These are phyloP conservation scores for Moxostoma hubbsi DNA, from an alignment of 2,797 vertebrate species.

Conservation along the genomic window DNA sequence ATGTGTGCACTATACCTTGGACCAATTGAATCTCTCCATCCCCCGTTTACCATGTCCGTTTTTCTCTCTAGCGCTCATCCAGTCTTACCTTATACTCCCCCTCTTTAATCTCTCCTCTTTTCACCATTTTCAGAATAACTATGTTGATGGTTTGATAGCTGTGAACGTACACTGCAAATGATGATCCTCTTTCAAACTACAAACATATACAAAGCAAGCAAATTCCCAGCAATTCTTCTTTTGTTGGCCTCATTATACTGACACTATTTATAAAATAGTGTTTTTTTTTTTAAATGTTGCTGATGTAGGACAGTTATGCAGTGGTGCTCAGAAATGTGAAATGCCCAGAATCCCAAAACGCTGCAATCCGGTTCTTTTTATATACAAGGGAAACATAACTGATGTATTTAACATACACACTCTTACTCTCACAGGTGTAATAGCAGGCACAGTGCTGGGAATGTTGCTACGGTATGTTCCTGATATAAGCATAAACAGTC, in stretches of 20 bases:
- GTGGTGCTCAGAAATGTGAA: neutral
- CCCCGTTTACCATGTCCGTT: neutral
- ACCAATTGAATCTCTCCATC: neutral
- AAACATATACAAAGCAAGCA: constrained; percentile 16
- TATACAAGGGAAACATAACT: neutral
- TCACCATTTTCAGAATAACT: neutral
- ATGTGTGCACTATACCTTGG: neutral
- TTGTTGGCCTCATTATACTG: constrained; percentile 12
- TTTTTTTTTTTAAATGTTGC: constrained; percentile 27
- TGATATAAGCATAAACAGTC: constrained; percentile 67
- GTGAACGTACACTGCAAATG: neutral
- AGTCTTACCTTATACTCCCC: neutral
- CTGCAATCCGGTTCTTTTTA: neutral
- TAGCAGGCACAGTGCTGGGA: constrained; percentile 77
- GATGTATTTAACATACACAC: neutral
- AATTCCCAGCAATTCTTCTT: constrained; percentile 9
- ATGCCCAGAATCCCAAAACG: neutral
- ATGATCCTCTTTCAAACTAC: neutral
- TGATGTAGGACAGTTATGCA: constrained; percentile 19
- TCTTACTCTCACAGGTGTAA: constrained; percentile 71
- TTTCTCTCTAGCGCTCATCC: neutral
- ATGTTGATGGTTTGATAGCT: neutral
- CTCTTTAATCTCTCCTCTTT: neutral
- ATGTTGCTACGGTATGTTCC: constrained; percentile 77
- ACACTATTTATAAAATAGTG: constrained; percentile 30